Conservation (phyloP, 2,797 vertebrate genomes). For the Characodon lateralis region DNA sequence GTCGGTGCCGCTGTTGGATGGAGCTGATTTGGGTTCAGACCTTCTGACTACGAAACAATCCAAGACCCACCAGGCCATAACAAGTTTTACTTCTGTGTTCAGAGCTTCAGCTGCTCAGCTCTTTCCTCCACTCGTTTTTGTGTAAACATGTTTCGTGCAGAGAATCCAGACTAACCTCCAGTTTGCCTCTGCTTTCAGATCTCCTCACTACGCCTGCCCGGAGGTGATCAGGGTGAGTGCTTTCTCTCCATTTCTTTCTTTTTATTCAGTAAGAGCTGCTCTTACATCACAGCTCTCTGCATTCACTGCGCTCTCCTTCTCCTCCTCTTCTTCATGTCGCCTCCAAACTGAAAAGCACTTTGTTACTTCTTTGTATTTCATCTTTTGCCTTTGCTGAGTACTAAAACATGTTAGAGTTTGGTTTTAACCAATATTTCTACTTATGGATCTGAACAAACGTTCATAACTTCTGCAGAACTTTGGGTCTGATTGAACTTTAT, state of each 20-base stretch:
- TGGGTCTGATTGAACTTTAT: neutral
- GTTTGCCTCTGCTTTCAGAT: slow-evolving; percentile 69
- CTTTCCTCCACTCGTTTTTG: neutral
- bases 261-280: slow-evolving; percentile 31
- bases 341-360: neutral
- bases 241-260: slow-evolving; percentile 27
- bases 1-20: too few relatives aligned
- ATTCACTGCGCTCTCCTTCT: slow-evolving; percentile 1
- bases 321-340: neutral
- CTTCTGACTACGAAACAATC: too few relatives aligned
- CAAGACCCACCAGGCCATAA: neutral
- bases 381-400: neutral
- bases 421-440: neutral
- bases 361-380: neutral
- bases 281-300: slow-evolving; percentile 33
- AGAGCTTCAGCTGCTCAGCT: neutral
- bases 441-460: neutral
- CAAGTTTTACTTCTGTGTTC: too few relatives aligned
- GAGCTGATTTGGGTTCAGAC: too few relatives aligned
- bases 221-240: slow-evolving; percentile 85
- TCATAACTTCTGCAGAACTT: neutral
- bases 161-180: neutral
- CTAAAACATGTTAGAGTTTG: neutral
- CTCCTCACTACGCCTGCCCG: slow-evolving; percentile 85
- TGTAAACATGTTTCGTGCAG: neutral